phyloP scores from a whole-genome alignment of 2,113 vertebrate genomes.

The Mastomys natalensis region DNA sequence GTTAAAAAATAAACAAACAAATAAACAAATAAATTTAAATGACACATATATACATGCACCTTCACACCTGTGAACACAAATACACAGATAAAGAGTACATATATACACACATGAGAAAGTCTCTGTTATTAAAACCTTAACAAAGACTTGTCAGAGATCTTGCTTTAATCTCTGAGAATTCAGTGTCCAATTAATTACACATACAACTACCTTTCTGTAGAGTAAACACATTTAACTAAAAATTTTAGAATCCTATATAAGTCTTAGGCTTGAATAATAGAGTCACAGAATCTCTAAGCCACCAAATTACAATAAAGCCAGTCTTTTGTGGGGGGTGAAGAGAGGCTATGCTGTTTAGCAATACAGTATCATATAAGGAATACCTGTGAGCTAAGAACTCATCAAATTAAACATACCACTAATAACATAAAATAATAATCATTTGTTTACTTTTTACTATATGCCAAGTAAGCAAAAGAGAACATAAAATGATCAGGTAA shows the following conservation, averaged over 20 bases:
- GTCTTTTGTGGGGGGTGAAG: neutral
- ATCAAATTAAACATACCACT: neutral
- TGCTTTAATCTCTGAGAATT: neutral
- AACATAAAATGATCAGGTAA: neutral
- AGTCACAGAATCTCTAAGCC: neutral
- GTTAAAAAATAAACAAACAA: neutral
- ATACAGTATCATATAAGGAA: neutral
- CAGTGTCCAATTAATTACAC: neutral
- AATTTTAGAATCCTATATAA: neutral
- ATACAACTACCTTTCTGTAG: neutral
- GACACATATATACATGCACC: neutral
- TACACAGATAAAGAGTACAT: neutral
- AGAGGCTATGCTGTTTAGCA: neutral
- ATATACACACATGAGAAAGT: neutral
- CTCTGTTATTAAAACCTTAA: neutral
- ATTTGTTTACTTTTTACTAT: neutral
- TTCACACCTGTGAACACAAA: neutral
- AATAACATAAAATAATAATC: neutral
- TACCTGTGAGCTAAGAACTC: neutral
- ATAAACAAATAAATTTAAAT: neutral
- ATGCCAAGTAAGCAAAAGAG: neutral
- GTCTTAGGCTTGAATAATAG: neutral
- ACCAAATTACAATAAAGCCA: neutral
- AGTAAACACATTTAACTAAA: neutral
- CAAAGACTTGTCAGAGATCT: neutral